A percentile compares a stretch with the other conserved stretches of the same genome.
These are phyloP conservation scores for Aix galericulata DNA, from an alignment of 2,113 vertebrate genomes.

Conservation along the genomic window DNA sequence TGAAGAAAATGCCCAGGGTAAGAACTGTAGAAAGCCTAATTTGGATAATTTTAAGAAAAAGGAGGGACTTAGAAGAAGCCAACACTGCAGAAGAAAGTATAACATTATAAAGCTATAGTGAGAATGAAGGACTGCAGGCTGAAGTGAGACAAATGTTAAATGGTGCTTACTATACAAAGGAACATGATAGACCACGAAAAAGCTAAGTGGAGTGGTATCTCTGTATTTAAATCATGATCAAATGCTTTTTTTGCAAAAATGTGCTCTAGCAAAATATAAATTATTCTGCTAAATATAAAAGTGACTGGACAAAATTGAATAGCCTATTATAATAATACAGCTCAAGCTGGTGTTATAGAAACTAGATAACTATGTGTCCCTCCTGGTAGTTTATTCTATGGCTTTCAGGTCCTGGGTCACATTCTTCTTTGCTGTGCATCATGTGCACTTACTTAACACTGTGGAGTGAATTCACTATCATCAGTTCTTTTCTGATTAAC, in stretches of 20 bases:
- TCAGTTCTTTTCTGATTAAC: neutral
- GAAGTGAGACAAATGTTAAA: slow-evolving; percentile 1
- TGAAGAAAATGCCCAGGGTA: neutral
- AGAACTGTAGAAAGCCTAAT: neutral
- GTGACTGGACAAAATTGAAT: neutral
- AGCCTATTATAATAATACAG: neutral
- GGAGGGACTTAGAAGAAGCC: neutral
- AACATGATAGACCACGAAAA: neutral
- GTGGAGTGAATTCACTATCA: neutral
- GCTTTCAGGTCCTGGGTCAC: neutral
- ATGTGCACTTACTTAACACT: neutral
- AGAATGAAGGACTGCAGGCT: neutral
- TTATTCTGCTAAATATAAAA: neutral
- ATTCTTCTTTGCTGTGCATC: neutral
- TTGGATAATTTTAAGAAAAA: neutral
- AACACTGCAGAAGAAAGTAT: neutral
- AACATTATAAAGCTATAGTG: neutral
- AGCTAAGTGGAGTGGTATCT: neutral
- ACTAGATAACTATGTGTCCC: neutral
- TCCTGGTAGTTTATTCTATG: neutral
- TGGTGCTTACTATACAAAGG: neutral
- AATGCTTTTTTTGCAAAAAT: neutral
- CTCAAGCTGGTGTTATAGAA: neutral
- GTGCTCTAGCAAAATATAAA: neutral
- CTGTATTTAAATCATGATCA: neutral